phyloP scores from a whole-genome alignment of 2,113 vertebrate species.

The Lamprotornis superbus region DNA sequence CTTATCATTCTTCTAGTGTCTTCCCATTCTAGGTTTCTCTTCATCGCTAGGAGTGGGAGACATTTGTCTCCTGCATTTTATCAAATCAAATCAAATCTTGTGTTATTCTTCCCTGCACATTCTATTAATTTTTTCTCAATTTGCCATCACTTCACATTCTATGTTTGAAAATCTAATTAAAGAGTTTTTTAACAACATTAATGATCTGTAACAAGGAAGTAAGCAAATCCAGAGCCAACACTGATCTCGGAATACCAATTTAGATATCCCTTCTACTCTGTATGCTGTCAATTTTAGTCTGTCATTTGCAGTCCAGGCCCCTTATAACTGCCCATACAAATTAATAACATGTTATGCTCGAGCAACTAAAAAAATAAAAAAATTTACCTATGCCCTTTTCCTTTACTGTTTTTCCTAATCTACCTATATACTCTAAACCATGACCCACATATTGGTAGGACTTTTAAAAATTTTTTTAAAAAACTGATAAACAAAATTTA shows the following conservation, averaged over 20 bases:
- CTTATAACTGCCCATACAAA: not conserved
- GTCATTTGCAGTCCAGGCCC: not conserved
- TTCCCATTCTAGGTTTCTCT: not conserved
- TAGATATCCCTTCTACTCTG: not conserved
- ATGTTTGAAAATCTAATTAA: constrained; percentile 44
- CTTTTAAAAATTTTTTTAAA: not conserved
- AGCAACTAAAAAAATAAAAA: not conserved
- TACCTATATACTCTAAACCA: not conserved
- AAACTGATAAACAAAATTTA: not conserved
- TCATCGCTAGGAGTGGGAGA: not conserved
- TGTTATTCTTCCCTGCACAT: not conserved
- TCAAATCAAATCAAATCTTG: constrained; percentile 1
- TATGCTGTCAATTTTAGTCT: constrained; percentile 14
- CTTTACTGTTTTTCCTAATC: not conserved
- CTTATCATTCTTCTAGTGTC: not conserved
- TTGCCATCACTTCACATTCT: constrained; percentile 38
- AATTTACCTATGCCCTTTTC: not conserved
- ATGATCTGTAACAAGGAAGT: constrained; percentile 45
- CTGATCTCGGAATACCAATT: constrained; percentile 7
- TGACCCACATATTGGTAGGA: not conserved
- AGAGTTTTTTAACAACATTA: constrained; percentile 21
- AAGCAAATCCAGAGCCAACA: constrained; percentile 43
- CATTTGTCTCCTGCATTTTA: not conserved
- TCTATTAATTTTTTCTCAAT: constrained; percentile 21
- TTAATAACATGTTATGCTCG: not conserved